phyloP scores from a whole-genome alignment of 2,888 invertebrate species.

The Apodemia mormo region DNA sequence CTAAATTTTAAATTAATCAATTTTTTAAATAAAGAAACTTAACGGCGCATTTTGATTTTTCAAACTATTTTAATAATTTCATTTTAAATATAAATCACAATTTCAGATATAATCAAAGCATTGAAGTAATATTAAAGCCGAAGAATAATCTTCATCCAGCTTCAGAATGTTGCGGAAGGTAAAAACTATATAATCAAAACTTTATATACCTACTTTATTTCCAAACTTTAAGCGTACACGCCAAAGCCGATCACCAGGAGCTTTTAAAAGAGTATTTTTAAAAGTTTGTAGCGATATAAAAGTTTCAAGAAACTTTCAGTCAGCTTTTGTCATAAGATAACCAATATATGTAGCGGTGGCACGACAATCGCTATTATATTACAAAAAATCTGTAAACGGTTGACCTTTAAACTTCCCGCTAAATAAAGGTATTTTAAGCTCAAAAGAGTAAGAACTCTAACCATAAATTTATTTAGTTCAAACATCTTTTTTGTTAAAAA shows the following conservation, averaged over 20 bases:
- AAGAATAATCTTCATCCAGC: slow-evolving; percentile 46
- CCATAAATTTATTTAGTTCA: too few species aligned
- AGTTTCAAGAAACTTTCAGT: neutral
- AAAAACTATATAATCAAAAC: slow-evolving; percentile 15
- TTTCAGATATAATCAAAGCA: slow-evolving; percentile 49
- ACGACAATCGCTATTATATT: too few species aligned
- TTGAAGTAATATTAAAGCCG: slow-evolving; percentile 57
- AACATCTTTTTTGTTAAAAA: too few species aligned
- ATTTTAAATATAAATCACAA: slow-evolving; percentile 1
- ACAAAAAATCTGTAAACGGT: too few species aligned
- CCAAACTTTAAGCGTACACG: neutral
- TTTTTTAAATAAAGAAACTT: neutral
- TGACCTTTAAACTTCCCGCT: too few species aligned
- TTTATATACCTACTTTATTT: neutral
- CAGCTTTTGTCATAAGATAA: too few species aligned
- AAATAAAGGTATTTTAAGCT: too few species aligned
- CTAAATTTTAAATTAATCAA: too few species aligned
- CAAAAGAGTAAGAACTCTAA: too few species aligned
- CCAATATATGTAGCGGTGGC: too few species aligned
- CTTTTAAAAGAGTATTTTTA: neutral
- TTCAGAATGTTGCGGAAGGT: slow-evolving; percentile 50
- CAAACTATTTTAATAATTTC: neutral
- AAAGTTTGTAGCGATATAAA: neutral
- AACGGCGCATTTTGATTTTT: neutral
- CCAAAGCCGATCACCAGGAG: neutral